Base-by-base conservation (phyloP, 2,888 invertebrate genomes). In the Fragum fragum region DNA sequence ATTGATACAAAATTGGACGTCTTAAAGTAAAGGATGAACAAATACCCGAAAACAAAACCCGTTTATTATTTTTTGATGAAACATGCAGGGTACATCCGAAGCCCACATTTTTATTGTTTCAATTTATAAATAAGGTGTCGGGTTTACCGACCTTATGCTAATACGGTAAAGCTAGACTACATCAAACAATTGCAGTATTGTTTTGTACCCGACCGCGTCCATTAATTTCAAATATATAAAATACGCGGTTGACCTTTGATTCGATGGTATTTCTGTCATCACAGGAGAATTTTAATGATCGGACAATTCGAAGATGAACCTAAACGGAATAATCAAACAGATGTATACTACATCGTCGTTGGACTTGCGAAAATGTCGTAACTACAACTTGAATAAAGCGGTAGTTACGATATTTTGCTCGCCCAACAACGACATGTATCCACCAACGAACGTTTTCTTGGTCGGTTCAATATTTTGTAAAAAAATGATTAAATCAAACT, bases 41-140 rank as follows among this genome's bases (percentile, higher is more conserved):
- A 57, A 57, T 57, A 57, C 57, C 2, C 57, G 57, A 23, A 57
- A 26, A 26, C 57, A 26, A 57, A 42, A 61, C 61, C 36, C 42
- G 36, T 66, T 66, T 21, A 66, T 66, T 66, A 66, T 36, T 47
- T 21, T 6, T 42, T 21, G 66, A 66, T 42, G 66, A 26, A 66
- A 23, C 66, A 21, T 26, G 47, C 42, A 5, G 66, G 42, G 42
- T 66, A 66, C 39, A 66, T 66, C 23, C 42, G 66, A 66, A 39
- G 32, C 66, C 23, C 23, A 23, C 0, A 42, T 7, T 66, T 66
- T 66, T 66, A 66, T 66, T 66, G 66, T 66, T 66, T 32, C 52
- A 36, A 55, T 71, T 71, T 57, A 70, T 29, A 53, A 71, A 71
- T 71, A 39, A 36, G 36, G 73, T 28, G 7, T 73, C 61, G 26